phyloP scores from a whole-genome alignment of 53 echinoderm and acorn worm genomes.

The Crossaster papposus region DNA sequence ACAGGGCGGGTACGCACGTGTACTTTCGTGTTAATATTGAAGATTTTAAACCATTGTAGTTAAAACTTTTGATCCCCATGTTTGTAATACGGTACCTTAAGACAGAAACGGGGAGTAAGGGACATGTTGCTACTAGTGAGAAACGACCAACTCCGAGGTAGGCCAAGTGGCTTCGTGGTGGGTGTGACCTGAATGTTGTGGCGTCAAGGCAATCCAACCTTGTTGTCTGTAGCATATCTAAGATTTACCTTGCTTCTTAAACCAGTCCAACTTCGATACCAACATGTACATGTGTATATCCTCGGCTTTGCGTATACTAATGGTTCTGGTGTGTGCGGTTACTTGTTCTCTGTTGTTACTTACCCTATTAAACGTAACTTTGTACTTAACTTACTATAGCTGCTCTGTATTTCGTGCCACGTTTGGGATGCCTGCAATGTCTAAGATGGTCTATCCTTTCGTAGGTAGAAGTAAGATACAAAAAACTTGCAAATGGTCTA shows the following conservation, averaged over 20 bases:
- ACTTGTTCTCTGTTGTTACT: no score
- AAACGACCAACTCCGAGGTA: constrained; percentile 6
- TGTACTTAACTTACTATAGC: no score
- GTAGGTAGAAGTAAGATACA: no score
- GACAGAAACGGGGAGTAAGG: constrained; percentile 19
- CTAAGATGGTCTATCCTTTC: no score
- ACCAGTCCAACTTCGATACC: not conserved
- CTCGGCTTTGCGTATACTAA: not conserved
- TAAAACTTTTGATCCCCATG: not conserved
- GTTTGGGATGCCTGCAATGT: no score
- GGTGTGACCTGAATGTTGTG: not conserved
- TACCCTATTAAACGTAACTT: no score
- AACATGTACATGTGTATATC: not conserved
- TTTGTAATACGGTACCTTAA: constrained; percentile 29
- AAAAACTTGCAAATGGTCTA: not conserved
- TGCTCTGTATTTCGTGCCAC: no score
- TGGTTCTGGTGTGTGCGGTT: not conserved
- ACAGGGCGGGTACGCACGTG: no score
- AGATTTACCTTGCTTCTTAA: not conserved
- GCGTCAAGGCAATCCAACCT: not conserved
- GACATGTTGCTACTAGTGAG: not conserved
- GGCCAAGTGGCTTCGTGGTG: not conserved
- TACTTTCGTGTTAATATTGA: no score
- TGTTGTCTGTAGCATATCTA: not conserved
- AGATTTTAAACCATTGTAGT: no score